Evolutionary conservation across 2,113 vertebrate species (phyloP).

Genomic region (Cephalopholis sonnerati): DNA sequence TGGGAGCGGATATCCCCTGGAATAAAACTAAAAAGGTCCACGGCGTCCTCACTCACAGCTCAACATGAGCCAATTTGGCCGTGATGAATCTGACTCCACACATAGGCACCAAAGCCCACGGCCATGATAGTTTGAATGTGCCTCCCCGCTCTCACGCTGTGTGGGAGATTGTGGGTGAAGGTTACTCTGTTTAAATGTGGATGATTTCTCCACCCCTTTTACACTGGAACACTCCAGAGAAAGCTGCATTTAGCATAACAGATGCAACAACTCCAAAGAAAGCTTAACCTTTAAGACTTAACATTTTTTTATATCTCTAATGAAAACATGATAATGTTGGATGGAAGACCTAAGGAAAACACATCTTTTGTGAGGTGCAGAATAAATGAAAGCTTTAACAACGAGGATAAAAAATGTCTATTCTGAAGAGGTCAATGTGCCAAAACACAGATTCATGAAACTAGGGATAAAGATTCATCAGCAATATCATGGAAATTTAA

Average conservation of each 20-base stretch:
- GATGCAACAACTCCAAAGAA: not conserved
- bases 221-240: not conserved
- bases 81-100: slow-evolving; percentile 36
- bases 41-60: slow-evolving; percentile 1
- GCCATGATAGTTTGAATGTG: slow-evolving; percentile 12
- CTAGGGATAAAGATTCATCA: not conserved
- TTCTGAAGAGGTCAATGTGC: not conserved
- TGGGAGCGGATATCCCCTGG: slow-evolving; percentile 46
- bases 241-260: not conserved
- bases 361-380: not conserved
- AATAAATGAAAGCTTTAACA: not conserved
- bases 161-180: slow-evolving; percentile 32
- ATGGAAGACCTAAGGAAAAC: not conserved
- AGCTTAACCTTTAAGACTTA: not conserved
- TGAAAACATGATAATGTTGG: not conserved
- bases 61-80: slow-evolving; percentile 51
- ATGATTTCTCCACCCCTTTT: slow-evolving; percentile 9
- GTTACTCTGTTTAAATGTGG: slow-evolving; percentile 19
- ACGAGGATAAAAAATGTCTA: not conserved
- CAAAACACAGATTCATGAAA: not conserved
- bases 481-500: not conserved
- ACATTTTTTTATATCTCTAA: not conserved
- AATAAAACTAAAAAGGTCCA: slow-evolving; percentile 36
- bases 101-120: slow-evolving; percentile 13
- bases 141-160: slow-evolving; percentile 45